A percentile compares a stretch with the other conserved stretches of the same genome.
phyloP scores from a whole-genome alignment of 2,113 vertebrate species.

The Puma concolor region DNA sequence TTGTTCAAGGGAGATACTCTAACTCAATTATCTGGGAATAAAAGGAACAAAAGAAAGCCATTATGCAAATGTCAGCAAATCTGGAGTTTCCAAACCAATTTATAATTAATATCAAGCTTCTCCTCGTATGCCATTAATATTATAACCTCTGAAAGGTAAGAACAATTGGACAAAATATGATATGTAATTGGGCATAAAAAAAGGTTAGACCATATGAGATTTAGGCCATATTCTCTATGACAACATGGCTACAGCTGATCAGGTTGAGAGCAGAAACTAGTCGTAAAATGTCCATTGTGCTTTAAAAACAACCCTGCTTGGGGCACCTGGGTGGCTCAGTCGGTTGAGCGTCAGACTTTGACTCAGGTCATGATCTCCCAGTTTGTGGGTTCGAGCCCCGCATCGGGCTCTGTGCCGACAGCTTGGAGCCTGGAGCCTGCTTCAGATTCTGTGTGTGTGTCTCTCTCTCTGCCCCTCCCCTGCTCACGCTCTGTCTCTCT shows the following conservation, averaged over 20 bases:
- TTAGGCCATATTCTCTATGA: not conserved
- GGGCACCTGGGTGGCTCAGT: too few species aligned
- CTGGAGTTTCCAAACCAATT: constrained; percentile 54
- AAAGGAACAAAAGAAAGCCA: constrained; percentile 59
- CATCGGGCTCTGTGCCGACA: too few species aligned
- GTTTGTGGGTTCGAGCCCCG: too few species aligned
- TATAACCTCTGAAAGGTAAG: constrained; percentile 4
- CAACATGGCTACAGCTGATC: not conserved
- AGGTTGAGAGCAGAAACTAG: not conserved
- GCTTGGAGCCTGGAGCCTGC: too few species aligned
- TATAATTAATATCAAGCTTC: constrained; percentile 39
- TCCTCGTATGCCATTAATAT: constrained; percentile 21
- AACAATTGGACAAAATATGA: constrained; percentile 29
- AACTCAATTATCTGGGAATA: constrained; percentile 55
- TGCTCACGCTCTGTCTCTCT: too few species aligned
- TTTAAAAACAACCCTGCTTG: not conserved
- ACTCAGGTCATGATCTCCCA: too few species aligned
- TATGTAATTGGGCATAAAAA: not conserved
- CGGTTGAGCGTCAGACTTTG: too few species aligned
- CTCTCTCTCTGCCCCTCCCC: too few species aligned
- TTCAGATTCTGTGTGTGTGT: too few species aligned
- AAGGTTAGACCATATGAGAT: not conserved
- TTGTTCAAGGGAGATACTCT: constrained; percentile 56
- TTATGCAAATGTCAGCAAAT: constrained; percentile 54
- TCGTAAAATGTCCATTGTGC: not conserved